Evolutionary conservation across 1,140 invertebrate species (phyloP).

Genomic region (Palaemon carinicauda): DNA sequence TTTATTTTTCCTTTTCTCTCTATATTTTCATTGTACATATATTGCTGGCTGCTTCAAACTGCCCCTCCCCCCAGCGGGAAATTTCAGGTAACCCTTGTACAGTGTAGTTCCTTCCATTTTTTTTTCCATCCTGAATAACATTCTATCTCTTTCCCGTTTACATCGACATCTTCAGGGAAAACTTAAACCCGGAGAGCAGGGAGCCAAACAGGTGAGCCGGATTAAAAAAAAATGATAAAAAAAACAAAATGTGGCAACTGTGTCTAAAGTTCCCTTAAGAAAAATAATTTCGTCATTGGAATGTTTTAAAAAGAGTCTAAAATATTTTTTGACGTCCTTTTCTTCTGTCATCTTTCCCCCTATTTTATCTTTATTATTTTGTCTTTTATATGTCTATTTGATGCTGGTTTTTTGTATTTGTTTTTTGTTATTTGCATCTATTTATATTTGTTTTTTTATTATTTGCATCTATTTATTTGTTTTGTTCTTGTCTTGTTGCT

Average conservation of each 20-base stretch:
- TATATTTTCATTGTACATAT: too few relatives aligned
- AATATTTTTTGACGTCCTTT: background rate
- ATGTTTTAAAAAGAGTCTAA: background rate
- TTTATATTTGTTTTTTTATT: background rate
- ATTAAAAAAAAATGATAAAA: too few relatives aligned
- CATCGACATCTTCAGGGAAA: slow-evolving; percentile 65
- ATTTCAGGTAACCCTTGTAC: background rate
- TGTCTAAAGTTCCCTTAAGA: slow-evolving; percentile 4
- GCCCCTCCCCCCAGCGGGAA: too few relatives aligned
- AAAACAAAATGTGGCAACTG: background rate
- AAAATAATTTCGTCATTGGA: background rate
- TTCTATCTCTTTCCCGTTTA: slow-evolving; percentile 18
- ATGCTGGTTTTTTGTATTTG: background rate
- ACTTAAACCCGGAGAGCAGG: slow-evolving; percentile 63
- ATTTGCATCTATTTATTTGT: background rate
- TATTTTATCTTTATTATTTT: slow-evolving; percentile 43
- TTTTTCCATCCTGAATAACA: background rate
- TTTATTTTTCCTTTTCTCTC: too few relatives aligned
- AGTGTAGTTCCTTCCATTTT: background rate
- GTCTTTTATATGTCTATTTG: background rate
- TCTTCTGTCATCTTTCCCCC: slow-evolving; percentile 39
- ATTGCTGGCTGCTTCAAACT: too few relatives aligned
- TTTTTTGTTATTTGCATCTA: background rate
- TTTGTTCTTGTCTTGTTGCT: background rate
- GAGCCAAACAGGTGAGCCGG: slow-evolving; percentile 46